Base-by-base conservation (phyloP, 2,888 invertebrate genomes). In the Nemotelus nigrinus region DNA sequence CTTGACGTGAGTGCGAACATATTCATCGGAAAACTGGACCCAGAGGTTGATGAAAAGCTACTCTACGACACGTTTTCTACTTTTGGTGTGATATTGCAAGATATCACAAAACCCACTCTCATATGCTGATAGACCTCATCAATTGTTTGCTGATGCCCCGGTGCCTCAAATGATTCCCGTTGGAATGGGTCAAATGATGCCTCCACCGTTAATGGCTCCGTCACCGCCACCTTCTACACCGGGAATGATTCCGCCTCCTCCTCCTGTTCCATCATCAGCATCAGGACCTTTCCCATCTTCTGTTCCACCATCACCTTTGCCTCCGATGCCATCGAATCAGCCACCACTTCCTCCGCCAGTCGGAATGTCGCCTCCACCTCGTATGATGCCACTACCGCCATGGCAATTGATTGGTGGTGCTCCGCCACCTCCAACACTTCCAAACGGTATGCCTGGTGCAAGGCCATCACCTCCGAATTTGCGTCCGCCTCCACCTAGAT, bases 51-150 rank as follows among this genome's bases (percentile, higher is more conserved):
- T 88, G 99, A 99, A 84, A 99, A 99, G 86, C 89, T 99, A 44
- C 87, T 99, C 0, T 99, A 99, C 85, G 99, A 99, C 86, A 99
- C 99, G 79, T 99, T 99, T 90, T 98, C 98, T 82, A 99, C 99
- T 2, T 99, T 99, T 88, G 99, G 99, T 78, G 98, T 99, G 25
- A 99, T 99, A 83, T 89, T 99, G 81, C 98, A 99, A 88, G 48
- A 99, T 99, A 0, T 97, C 98, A 0, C 98, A 99, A 87, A 99
- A 99, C 89, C 99, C 99, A 0, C 89, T 99, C 2, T 96, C 98
- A 0, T 97, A 99, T 87, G 97, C 98, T 0, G 98, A 98, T 86
- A 89, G 97, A 79, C 94, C 94, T 7, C 94, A 94, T 89, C 98
- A 98, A 86, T 88, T 98, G 85, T 99, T 99, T 88, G 98, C 98